Conservation (phyloP, 2,797 vertebrate genomes). For the Apodemus agrarius region DNA sequence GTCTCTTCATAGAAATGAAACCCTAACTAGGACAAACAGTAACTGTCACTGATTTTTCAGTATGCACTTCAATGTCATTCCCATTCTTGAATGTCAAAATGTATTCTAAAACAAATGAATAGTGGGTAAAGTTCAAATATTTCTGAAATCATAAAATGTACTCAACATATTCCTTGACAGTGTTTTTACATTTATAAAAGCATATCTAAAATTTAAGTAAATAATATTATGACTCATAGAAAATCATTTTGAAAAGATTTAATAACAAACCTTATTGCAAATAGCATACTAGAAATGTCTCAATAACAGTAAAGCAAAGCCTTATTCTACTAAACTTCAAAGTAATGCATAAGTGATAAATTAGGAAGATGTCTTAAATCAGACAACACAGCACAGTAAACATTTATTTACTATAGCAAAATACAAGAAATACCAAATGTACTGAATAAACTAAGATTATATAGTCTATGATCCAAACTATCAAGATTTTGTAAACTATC, state of each 20-base stretch:
- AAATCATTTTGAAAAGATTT: constrained; percentile 44
- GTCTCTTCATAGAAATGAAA: background rate
- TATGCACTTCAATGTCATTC: background rate
- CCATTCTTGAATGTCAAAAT: constrained; percentile 47
- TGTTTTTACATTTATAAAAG: constrained; percentile 61
- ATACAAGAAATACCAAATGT: constrained; percentile 12
- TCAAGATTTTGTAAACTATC: constrained; percentile 1
- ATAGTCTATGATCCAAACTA: background rate
- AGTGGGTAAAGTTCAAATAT: constrained; percentile 11
- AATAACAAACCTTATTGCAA: constrained; percentile 46
- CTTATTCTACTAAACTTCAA: constrained; percentile 24
- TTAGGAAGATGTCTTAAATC: constrained; percentile 40
- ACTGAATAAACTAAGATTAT: constrained; percentile 30
- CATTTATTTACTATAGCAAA: constrained; percentile 22
- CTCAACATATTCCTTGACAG: constrained; percentile 22
- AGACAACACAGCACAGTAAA: background rate
- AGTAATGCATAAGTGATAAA: constrained; percentile 34
- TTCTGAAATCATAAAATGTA: constrained; percentile 41
- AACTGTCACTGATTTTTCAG: background rate
- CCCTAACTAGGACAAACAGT: background rate
- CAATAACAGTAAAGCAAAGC: constrained; percentile 6
- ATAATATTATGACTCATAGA: constrained; percentile 64
- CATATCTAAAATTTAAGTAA: constrained; percentile 70
- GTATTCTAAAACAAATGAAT: constrained; percentile 40
- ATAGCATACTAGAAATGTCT: constrained; percentile 45